Evolutionary conservation across 2,797 vertebrate genomes (phyloP), one percentile per base, ranked within the genome.

Genomic region (Sardinella longiceps): DNA sequence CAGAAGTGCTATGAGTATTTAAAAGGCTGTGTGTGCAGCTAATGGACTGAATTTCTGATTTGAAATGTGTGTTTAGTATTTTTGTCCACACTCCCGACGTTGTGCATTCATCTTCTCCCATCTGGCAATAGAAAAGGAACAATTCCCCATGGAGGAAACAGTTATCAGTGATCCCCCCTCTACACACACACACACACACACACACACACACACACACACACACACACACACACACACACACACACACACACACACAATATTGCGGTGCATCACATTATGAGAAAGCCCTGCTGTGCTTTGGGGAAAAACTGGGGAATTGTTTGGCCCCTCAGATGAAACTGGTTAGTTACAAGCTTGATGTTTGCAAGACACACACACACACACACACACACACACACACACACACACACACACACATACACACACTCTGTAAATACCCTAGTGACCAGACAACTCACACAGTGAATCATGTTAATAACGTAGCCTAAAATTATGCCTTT

Each of bases 291-390:
- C 28, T 51, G 46, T 66, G 39, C 82, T 51, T 23, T 80, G 20
- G 30, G 70, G 46, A 45, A 30, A n/a, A 30, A n/a, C 83, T 20
- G 20, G 5, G 84, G 58, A 77, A 39, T 70, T 23, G 14, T 83
- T 33, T 51, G 33, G 39, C 70, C 83, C 23, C 33, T 53, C 81
- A 82, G 82, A 87, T 85, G 82, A 60, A 81, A 86, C 82, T 80
- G 30, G 82, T 81, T 84, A 84, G 80, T 89, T 77, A 77, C 33
- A 43, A 20, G 70, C 18, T 39, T 23, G n/a, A 85, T 82, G 84
- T 84, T 63, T 81, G 84, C 53, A 56, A 56, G n/a, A 60, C 15
- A 15, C 46, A 3, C 46, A 48, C 46, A 3, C 46, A 12, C 48
- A 50, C 48, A 12, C 46, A 5, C 46, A 10, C 50, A 51, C 50